Evolutionary conservation across 2,797 vertebrate species (phyloP).

Genomic region (Harpagifer antarcticus): DNA sequence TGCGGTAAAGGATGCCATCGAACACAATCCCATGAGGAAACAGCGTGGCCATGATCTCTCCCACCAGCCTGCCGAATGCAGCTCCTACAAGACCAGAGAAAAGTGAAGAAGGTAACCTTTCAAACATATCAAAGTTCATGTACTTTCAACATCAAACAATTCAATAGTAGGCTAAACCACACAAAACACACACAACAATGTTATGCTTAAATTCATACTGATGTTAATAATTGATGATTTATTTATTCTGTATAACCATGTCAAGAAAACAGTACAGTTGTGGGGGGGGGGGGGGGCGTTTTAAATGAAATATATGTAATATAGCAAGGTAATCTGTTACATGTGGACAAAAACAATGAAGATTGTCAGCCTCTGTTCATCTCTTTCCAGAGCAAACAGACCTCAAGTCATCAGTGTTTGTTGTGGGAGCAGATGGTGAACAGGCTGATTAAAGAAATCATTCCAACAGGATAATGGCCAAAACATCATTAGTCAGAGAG

Average conservation of each 20-base stretch:
- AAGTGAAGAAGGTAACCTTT: not conserved
- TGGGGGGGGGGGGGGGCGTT: not conserved
- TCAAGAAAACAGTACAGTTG: too few species aligned
- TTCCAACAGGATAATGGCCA: not conserved
- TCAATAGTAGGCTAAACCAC: too few species aligned
- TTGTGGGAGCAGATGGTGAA: constrained; percentile 2
- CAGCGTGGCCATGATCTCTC: constrained; percentile 93
- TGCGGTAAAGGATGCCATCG: constrained; percentile 93
- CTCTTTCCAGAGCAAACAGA: constrained; percentile 1
- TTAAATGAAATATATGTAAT: not conserved
- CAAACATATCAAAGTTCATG: not conserved
- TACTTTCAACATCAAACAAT: not conserved
- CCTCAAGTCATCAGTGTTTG: not conserved
- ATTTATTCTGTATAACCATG: too few species aligned
- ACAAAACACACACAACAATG: too few species aligned
- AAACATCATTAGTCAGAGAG: not conserved
- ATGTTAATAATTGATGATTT: too few species aligned
- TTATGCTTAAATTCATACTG: too few species aligned
- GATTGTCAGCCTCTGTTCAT: not conserved
- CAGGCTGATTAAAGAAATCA: constrained; percentile 3
- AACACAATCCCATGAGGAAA: constrained; percentile 95
- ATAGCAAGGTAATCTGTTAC: too few species aligned
- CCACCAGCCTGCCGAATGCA: constrained; percentile 92
- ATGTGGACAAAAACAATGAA: not conserved
- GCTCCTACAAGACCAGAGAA: constrained; percentile 83